phyloP scores from a whole-genome alignment of 2,797 vertebrate species.

The Rhabdophis nuchalis region DNA sequence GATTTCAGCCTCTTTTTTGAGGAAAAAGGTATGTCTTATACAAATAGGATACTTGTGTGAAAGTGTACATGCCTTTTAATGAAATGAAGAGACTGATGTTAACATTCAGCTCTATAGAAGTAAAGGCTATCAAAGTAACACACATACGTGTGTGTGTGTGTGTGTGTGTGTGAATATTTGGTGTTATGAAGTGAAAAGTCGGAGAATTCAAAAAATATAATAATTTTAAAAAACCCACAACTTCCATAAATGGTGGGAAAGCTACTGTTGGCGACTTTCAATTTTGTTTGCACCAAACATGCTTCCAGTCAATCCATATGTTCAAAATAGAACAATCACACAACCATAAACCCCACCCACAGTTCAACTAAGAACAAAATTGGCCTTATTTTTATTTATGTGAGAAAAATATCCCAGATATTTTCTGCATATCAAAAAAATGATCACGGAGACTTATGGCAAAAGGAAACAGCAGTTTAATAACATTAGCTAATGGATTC shows the following conservation, averaged over 20 bases:
- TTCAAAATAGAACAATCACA: neutral
- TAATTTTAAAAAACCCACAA: neutral
- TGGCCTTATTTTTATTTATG: neutral
- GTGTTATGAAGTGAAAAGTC: neutral
- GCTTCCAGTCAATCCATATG: neutral
- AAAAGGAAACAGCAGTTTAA: too few species aligned
- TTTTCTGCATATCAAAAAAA: too few species aligned
- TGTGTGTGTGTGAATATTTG: neutral
- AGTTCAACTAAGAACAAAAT: neutral
- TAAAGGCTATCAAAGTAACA: neutral
- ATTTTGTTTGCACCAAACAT: neutral
- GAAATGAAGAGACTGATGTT: neutral
- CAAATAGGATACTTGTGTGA: too few species aligned
- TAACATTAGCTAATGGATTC: too few species aligned
- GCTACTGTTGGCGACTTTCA: neutral
- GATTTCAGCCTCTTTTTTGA: too few species aligned
- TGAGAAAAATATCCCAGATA: too few species aligned
- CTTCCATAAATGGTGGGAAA: neutral
- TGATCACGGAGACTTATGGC: too few species aligned
- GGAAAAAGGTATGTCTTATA: too few species aligned
- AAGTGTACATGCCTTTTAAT: neutral
- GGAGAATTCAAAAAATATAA: neutral
- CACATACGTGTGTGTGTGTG: too few species aligned
- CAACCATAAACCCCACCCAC: neutral
- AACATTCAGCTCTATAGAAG: neutral